phyloP scores from a whole-genome alignment of 2,888 invertebrate species.

The Salpingus planirostris region DNA sequence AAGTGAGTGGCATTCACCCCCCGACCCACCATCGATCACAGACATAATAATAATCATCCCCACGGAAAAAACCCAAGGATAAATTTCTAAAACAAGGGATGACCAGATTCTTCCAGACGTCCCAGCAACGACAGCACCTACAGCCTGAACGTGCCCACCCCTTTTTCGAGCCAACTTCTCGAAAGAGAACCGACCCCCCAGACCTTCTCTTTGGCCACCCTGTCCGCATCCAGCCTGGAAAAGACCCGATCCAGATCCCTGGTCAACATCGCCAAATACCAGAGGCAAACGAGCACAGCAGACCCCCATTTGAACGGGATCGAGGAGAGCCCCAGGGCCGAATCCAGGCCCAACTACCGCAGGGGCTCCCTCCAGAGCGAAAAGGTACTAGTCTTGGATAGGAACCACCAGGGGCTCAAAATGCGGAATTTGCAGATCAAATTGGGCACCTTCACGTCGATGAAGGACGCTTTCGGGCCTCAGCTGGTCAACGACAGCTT shows the following conservation, averaged over 20 bases:
- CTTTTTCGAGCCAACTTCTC: too few species aligned
- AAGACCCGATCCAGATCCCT: conserved; percentile 31
- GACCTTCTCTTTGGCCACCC: conserved; percentile 15
- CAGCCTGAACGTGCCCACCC: conserved; percentile 29
- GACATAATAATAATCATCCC: neutral
- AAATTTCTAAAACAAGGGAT: conserved; percentile 1
- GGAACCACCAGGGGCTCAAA: neutral
- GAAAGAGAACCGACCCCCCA: conserved; percentile 27
- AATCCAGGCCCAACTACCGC: conserved; percentile 19
- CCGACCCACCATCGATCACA: too few species aligned
- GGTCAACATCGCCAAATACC: conserved; percentile 25
- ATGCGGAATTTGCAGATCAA: conserved; percentile 15
- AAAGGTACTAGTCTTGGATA: conserved; percentile 22
- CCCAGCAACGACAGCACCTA: conserved; percentile 34
- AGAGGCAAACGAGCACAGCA: conserved; percentile 18
- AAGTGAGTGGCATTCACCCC: too few species aligned
- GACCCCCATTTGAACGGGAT: conserved; percentile 31
- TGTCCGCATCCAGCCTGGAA: conserved; percentile 7
- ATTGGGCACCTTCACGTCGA: conserved; percentile 16
- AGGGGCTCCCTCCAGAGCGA: conserved; percentile 34
- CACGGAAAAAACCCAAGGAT: neutral
- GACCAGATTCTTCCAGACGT: conserved; percentile 32
- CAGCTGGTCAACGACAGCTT: conserved; percentile 33
- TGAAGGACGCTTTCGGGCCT: conserved; percentile 46
- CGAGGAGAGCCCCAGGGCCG: conserved; percentile 31